Evolutionary conservation across 2,888 invertebrate genomes (phyloP).

Genomic region (Anoncus sp.): DNA sequence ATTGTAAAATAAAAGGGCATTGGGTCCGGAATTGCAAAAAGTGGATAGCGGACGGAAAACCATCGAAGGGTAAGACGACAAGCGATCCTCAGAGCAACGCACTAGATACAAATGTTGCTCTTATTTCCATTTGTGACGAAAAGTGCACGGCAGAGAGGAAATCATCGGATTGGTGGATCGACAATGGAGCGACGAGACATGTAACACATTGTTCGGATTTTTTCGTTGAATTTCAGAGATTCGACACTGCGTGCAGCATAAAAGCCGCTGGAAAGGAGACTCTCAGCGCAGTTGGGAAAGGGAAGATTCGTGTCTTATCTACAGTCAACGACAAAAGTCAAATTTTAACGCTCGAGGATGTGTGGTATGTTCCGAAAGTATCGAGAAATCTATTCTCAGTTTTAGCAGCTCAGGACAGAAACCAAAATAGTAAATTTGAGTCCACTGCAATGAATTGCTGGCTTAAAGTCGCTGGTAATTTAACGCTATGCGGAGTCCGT

Average conservation of each 20-base stretch:
- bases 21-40: constrained; percentile 61
- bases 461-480: constrained; percentile 57
- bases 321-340: constrained; percentile 50
- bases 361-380: constrained; percentile 72
- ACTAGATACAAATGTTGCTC: no score
- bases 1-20: constrained; percentile 66
- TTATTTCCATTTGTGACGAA: no score
- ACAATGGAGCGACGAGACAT: constrained; percentile 75
- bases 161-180: constrained; percentile 72
- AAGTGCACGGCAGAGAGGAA: no score
- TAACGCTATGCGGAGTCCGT: constrained; percentile 62
- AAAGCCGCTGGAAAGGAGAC: constrained; percentile 2
- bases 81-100: no score
- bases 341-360: constrained; percentile 65
- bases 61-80: constrained; percentile 50
- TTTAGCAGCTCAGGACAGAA: constrained; percentile 68
- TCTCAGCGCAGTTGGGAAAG: constrained; percentile 62
- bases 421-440: constrained; percentile 59
- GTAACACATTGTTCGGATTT: constrained; percentile 66
- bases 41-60: constrained; percentile 73
- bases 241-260: constrained; percentile 60
- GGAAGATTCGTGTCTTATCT: constrained; percentile 60
- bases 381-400: constrained; percentile 72
- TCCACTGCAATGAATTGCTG: constrained; percentile 65
- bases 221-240: constrained; percentile 64